Evolutionary conservation across 2,113 vertebrate species (phyloP).

Genomic region (Alectura lathami): DNA sequence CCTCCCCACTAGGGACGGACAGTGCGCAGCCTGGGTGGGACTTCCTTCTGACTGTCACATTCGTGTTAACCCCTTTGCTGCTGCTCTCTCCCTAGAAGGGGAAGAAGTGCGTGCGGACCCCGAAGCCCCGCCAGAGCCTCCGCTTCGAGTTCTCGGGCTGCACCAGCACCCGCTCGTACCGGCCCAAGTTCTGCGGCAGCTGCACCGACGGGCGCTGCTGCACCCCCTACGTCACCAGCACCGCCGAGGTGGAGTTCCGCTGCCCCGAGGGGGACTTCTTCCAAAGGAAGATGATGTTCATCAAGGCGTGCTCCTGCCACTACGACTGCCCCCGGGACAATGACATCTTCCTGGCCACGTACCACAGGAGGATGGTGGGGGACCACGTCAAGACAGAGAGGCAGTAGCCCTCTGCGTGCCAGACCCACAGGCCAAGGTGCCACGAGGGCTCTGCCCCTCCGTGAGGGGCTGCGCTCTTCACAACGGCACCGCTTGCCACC

Average conservation of each 20-base stretch:
- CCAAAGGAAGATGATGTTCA: constrained; percentile 82
- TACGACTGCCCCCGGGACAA: constrained; percentile 77
- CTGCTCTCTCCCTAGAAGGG: constrained; percentile 68
- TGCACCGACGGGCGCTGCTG: constrained; percentile 80
- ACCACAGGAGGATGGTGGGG: constrained; percentile 72
- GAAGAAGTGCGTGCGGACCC: constrained; percentile 77
- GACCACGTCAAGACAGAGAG: constrained; percentile 63
- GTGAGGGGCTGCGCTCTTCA: not conserved
- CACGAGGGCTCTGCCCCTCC: not conserved
- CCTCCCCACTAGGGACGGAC: accelerated
- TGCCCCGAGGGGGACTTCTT: constrained; percentile 81
- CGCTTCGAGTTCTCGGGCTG: constrained; percentile 80
- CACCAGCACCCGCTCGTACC: constrained; percentile 71
- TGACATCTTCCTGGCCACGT: constrained; percentile 76
- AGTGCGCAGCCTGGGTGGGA: not conserved
- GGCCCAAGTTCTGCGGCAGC: constrained; percentile 79
- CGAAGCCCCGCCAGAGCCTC: constrained; percentile 60
- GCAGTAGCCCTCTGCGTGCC: not conserved
- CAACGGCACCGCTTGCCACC: not conserved
- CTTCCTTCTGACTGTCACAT: accelerated
- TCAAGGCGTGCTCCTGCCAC: constrained; percentile 82
- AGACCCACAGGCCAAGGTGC: not conserved
- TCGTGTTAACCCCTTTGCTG: not conserved
- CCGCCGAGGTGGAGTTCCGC: constrained; percentile 73
- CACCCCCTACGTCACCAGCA: constrained; percentile 71